phyloP scores from a whole-genome alignment of 2,797 vertebrate species.

The Liasis olivaceus region DNA sequence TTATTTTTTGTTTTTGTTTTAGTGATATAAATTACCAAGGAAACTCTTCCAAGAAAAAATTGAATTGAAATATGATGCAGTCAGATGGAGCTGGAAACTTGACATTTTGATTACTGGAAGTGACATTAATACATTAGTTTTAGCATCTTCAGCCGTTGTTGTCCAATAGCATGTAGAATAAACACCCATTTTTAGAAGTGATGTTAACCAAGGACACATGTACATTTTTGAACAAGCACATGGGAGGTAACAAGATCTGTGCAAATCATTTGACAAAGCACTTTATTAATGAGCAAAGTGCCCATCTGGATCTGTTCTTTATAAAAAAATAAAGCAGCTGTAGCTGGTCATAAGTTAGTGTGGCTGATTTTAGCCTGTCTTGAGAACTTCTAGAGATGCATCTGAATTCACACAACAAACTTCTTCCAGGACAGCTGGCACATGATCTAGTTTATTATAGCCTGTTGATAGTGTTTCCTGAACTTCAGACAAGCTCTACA shows the following conservation, averaged over 20 bases:
- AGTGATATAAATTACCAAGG: not conserved
- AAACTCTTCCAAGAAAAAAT: not conserved
- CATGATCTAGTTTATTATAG: no score
- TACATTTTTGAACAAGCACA: not conserved
- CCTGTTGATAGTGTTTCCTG: no score
- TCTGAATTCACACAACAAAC: no score
- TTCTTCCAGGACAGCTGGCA: no score
- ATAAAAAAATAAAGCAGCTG: no score
- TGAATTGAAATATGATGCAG: not conserved
- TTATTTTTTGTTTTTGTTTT: not conserved
- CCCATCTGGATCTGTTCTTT: no score
- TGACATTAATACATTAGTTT: not conserved
- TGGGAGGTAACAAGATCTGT: not conserved
- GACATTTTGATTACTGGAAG: not conserved
- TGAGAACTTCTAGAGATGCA: no score
- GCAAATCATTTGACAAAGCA: not conserved
- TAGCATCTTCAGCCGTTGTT: not conserved
- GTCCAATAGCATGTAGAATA: not conserved
- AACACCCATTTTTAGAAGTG: not conserved
- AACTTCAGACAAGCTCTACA: no score
- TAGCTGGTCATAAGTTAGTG: no score
- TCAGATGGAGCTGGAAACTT: not conserved
- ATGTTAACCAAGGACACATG: not conserved
- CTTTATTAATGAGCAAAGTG: no score
- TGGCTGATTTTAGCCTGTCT: no score